Percentiles rank a stretch among this genome's conserved stretches.
phyloP scores from a whole-genome alignment of 2,113 vertebrate genomes.

The Patagioenas fasciata region DNA sequence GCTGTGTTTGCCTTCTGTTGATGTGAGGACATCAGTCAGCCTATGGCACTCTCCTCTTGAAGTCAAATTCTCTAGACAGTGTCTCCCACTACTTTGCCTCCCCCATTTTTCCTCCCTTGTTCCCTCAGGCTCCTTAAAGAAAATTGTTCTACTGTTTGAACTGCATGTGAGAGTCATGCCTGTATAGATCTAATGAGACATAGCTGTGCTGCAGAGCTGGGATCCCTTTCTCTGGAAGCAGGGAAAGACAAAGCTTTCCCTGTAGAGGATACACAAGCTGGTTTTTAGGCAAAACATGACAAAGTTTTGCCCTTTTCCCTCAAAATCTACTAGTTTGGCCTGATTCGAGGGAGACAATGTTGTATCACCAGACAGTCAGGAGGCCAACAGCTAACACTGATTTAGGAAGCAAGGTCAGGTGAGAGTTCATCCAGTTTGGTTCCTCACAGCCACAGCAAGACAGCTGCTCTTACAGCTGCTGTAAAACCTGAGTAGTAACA shows the following conservation, averaged over 20 bases:
- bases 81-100: neutral
- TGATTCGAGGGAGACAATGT: neutral
- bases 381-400: neutral
- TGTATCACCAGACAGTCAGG: neutral
- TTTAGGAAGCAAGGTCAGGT: neutral
- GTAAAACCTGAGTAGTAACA: neutral
- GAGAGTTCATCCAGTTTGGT: neutral
- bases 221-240: neutral
- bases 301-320: neutral
- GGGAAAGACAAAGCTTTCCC: neutral
- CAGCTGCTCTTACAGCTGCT: neutral
- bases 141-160: neutral
- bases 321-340: neutral
- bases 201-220: neutral
- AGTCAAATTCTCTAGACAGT: neutral
- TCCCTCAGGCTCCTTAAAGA: neutral
- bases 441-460: neutral
- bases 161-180: neutral
- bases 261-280: neutral
- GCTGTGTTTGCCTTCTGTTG: neutral
- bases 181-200: neutral
- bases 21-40: neutral
- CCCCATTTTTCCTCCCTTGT: neutral
- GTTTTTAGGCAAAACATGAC: neutral
- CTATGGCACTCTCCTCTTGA: neutral